Evolutionary conservation across 2,888 invertebrate genomes (phyloP).

Genomic region (Therioaphis trifolii): DNA sequence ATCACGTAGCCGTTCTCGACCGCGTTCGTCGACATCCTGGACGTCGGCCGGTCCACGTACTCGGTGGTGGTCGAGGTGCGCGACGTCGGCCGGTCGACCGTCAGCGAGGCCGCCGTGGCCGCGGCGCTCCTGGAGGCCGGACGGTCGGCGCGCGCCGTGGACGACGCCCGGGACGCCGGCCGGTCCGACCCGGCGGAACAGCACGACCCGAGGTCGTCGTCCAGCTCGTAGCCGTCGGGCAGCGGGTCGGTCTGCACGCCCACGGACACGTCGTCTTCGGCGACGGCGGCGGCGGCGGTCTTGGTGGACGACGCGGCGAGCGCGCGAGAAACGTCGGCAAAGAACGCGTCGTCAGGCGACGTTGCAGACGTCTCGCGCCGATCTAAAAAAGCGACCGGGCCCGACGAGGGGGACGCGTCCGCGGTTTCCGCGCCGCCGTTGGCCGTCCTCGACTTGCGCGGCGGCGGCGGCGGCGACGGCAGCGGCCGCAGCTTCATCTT

Average conservation of each 20-base stretch:
- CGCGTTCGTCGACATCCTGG: conserved; percentile 10
- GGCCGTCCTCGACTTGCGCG: conserved; percentile 71
- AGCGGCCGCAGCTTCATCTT: conserved; percentile 88
- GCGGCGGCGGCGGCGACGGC: conserved; percentile 87
- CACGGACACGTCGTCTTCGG: conserved; percentile 76
- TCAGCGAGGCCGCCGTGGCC: not conserved
- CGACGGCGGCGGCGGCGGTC: not conserved
- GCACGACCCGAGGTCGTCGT: conserved; percentile 19
- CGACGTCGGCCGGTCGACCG: conserved; percentile 11
- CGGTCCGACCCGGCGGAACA: conserved; percentile 8
- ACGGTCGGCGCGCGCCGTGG: not conserved
- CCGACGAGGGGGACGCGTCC: conserved; percentile 46
- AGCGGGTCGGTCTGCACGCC: conserved; percentile 88
- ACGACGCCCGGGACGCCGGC: not conserved
- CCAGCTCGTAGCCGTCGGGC: conserved; percentile 72
- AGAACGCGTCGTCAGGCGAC: conserved; percentile 40
- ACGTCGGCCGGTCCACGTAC: conserved; percentile 38
- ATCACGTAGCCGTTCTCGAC: conserved; percentile 16
- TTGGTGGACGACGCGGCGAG: conserved; percentile 22
- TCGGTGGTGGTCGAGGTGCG: conserved; percentile 18
- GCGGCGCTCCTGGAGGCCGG: not conserved
- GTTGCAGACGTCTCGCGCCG: conserved; percentile 50
- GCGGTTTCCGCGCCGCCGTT: conserved; percentile 15
- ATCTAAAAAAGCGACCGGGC: conserved; percentile 53
- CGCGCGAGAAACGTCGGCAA: conserved; percentile 55